Base-by-base conservation (phyloP, 2,113 vertebrate genomes). In the Porphyrio hochstetteri region DNA sequence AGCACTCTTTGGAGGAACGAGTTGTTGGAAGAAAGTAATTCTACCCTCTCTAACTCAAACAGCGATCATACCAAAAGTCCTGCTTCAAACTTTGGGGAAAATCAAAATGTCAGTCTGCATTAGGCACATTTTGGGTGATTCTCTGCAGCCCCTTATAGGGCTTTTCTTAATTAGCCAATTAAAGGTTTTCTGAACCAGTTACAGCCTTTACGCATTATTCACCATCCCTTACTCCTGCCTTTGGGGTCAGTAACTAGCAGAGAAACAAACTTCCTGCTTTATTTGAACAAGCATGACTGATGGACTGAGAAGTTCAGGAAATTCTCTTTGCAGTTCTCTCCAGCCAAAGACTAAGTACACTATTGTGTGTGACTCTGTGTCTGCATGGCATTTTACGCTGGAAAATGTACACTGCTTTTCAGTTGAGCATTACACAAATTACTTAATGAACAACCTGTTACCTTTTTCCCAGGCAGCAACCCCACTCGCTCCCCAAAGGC, bases 121-220 rank as follows among this genome's bases (percentile, higher is more conserved):
- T 96, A 97, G 94, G 90, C 89, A 94, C 76, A 42, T 85, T 69
- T 3, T 19, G 89, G 63, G 40, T 95, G 96, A 98, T 64, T 87
- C 69, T 83, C 70, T 80, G 82, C 98, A 97, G 97, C 25, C 80
- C 96, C 38, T 90, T 25, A 48, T 7, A 92, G 90, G 72, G 42
- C 91, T 95, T 95, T 95, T 96, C 95, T 92, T 89, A 95, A 94
- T 92, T 82, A 96, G 96, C 94, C 95, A 93, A 94, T 93, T 82
- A 95, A 97, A 96, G 92, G 72, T 36, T 97, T 95, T 82, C 89
- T 60, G 78, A 93, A 93, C 60, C 92, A 72, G 91, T 84, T 92
- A 90, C 52, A 53, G 93, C 82, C 92, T 93, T 92, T 92, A 88
- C 95, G 81, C 92, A 65, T 93, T 69, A 96, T 69, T 96, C 96